A percentile compares a stretch with the other conserved stretches of the same genome.
Conservation (phyloP, 2,888 invertebrate species). For the Quadriops clusia region DNA sequence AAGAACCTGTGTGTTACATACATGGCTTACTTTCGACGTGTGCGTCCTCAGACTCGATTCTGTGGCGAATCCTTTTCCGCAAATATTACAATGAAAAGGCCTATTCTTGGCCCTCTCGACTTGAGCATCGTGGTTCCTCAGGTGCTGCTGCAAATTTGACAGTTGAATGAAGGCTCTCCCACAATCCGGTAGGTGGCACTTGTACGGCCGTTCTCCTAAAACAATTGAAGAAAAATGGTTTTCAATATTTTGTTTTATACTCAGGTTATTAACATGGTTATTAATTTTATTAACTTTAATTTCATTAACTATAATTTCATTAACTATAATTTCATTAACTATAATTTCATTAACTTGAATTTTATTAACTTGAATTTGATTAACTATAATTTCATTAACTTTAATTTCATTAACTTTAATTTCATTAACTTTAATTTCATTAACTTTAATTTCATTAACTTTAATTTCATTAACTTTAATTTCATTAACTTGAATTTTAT, state of each 20-base stretch:
- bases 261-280: too few relatives aligned
- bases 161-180: conserved; percentile 94
- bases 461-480: too few relatives aligned
- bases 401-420: too few relatives aligned
- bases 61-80: conserved; percentile 93
- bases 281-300: too few relatives aligned
- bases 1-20: conserved; percentile 39
- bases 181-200: conserved; percentile 91
- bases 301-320: too few relatives aligned
- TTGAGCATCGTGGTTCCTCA: conserved; percentile 91
- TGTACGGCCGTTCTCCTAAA: conserved; percentile 89
- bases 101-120: conserved; percentile 89
- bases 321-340: too few relatives aligned
- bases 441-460: too few relatives aligned
- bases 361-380: too few relatives aligned
- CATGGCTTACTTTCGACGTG: conserved; percentile 88
- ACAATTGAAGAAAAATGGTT: conserved; percentile 6
- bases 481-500: too few relatives aligned
- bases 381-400: too few relatives aligned
- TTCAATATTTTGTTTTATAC: conserved; percentile 1
- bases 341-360: too few relatives aligned
- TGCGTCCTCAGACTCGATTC: conserved; percentile 92
- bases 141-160: conserved; percentile 91
- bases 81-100: conserved; percentile 91
- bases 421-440: too few relatives aligned